Evolutionary conservation across 2,797 vertebrate species (phyloP), one percentile per base, ranked within the genome.

Genomic region (Sternotherus odoratus): DNA sequence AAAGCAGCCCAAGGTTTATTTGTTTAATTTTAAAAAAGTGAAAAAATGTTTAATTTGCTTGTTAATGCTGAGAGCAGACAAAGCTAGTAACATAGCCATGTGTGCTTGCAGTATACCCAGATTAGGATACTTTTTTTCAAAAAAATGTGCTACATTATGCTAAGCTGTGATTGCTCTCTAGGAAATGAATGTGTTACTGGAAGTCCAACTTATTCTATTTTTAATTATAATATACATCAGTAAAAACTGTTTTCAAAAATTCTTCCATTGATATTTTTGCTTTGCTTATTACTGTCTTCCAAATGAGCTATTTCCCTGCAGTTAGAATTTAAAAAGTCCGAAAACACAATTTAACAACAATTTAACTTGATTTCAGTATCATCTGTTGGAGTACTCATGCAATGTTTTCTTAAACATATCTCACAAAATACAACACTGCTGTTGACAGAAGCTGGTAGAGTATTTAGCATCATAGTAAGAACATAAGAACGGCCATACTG

Each of bases 171-270:
- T 80, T 91, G 69, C 83, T 94, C 81, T 87, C 91, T 82, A 93
- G 94, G 91, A 97, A 97, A 95, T 79, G 1, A 93, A 83, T 56
- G 82, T 78, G 77, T 91, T 91, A 94, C 93, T 95, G 95, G 88
- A 96, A 95, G 94, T 90, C 57, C 84, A 90, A 79, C 57, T 88
- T 94, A 92, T 92, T 87, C 92, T 94, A 92, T 72, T 78, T 97
- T 96, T 97, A 97, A 97, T 95, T 97, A 96, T 81, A 94, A 93
- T 12, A 86, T 33, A 89, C 88, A 96, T 95, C 90, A 94, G 85
- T 96, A 94, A 94, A 60, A 93, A 86, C n/a, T 86, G 81, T 92
- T 93, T 86, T 79, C 85, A 92, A 86, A 91, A 89, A 48, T 81
- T 83, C 92, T 95, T 79, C 77, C 91, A 79, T 8, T 79, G 56